Evolutionary conservation across 2,113 vertebrate species (phyloP).

Genomic region (Centropristis striata): DNA sequence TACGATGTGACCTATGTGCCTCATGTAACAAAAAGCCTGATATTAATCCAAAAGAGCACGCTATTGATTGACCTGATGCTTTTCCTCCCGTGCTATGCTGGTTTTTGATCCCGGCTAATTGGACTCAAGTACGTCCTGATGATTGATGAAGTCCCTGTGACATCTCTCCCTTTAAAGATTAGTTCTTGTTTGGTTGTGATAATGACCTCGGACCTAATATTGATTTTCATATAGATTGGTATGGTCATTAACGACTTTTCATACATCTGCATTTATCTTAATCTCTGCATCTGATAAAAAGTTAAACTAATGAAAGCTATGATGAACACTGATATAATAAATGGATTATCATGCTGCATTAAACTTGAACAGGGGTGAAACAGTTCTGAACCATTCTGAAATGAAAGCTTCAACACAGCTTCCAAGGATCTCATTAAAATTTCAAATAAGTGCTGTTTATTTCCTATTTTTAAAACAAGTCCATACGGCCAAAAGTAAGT

Average conservation of each 20-base stretch:
- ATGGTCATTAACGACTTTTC: neutral
- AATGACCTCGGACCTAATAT: neutral
- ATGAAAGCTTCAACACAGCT: too few relatives aligned
- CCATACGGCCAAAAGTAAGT: too few relatives aligned
- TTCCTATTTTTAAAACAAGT: too few relatives aligned
- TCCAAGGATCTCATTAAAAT: too few relatives aligned
- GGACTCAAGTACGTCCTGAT: neutral
- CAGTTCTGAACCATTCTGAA: too few relatives aligned
- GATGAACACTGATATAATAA: neutral
- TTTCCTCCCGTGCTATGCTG: neutral
- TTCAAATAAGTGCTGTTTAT: too few relatives aligned
- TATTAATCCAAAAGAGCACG: neutral
- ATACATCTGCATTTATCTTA: neutral
- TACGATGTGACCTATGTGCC: too few relatives aligned
- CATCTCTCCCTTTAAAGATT: neutral
- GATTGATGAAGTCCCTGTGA: slow-evolving; percentile 10
- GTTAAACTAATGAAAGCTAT: neutral
- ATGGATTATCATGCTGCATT: neutral
- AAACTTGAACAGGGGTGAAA: neutral
- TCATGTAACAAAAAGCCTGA: neutral
- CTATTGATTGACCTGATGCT: neutral
- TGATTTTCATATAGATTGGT: slow-evolving; percentile 16
- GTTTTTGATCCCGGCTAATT: slow-evolving; percentile 24
- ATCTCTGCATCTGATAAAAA: neutral
- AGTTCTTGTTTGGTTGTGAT: slow-evolving; percentile 8